Percentiles rank a stretch among this genome's conserved stretches.
phyloP scores from a whole-genome alignment of 2,113 vertebrate species.

The Mus pahari region DNA sequence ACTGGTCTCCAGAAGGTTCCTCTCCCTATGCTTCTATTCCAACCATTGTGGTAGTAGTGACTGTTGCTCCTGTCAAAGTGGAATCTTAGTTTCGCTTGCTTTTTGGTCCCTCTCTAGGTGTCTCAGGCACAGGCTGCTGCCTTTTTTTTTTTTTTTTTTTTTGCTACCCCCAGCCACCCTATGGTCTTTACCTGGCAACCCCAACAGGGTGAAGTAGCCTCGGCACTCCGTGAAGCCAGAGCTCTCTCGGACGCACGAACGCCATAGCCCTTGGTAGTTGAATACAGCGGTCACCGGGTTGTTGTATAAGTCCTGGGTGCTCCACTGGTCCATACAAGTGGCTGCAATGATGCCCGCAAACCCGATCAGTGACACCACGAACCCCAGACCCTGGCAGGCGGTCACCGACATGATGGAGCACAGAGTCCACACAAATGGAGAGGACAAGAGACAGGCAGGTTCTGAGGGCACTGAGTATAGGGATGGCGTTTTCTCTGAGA shows the following conservation, averaged over 20 bases:
- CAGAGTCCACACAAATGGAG: accelerated
- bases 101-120: neutral
- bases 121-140: neutral
- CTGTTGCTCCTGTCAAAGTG: neutral
- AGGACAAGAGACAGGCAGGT: accelerated
- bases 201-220: slow-evolving; percentile 93
- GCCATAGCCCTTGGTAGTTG: slow-evolving; percentile 94
- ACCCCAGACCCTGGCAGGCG: slow-evolving; percentile 92
- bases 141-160: too few relatives aligned
- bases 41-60: neutral
- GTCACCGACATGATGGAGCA: slow-evolving; percentile 89
- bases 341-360: slow-evolving; percentile 88
- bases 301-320: slow-evolving; percentile 92
- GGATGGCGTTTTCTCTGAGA: slow-evolving; percentile 82
- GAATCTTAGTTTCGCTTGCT: neutral
- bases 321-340: slow-evolving; percentile 95
- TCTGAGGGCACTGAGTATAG: slow-evolving; percentile 70
- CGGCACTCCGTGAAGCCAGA: slow-evolving; percentile 94
- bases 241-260: slow-evolving; percentile 91
- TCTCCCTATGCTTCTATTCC: neutral
- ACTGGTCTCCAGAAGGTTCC: neutral
- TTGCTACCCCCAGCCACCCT: neutral
- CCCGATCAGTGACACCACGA: slow-evolving; percentile 89
- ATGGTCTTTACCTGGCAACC: slow-evolving; percentile 91
- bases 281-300: slow-evolving; percentile 91